These are phyloP conservation scores for Amphiprion percula DNA, from an alignment of 2,113 vertebrate genomes.

Conservation along the genomic window DNA sequence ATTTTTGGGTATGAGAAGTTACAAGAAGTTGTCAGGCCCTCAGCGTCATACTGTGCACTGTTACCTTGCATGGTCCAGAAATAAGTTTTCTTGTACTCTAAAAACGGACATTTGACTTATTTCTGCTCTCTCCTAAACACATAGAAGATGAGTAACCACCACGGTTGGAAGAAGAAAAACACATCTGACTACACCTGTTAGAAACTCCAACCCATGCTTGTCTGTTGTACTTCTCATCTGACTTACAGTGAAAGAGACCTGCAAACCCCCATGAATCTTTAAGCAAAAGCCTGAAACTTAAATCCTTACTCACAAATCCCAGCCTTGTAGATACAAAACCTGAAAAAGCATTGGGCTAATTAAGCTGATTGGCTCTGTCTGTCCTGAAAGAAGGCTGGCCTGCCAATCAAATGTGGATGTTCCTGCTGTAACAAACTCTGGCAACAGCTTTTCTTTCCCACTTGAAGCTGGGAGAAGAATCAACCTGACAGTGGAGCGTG, in stretches of 20 bases:
- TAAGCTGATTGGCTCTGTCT: constrained; percentile 79
- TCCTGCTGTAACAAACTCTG: constrained; percentile 68
- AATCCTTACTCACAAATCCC: constrained; percentile 75
- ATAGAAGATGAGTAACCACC: constrained; percentile 19
- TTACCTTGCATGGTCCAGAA: constrained; percentile 1
- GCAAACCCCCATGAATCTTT: constrained; percentile 58
- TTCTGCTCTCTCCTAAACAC: constrained; percentile 14
- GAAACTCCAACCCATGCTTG: constrained; percentile 30
- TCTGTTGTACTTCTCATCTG: constrained; percentile 46
- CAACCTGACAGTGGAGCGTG: constrained; percentile 78
- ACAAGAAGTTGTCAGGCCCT: background rate
- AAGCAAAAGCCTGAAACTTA: constrained; percentile 67
- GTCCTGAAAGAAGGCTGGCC: constrained; percentile 65
- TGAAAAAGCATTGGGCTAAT: constrained; percentile 71
- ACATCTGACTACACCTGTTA: constrained; percentile 39
- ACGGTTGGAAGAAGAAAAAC: background rate
- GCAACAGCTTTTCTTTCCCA: constrained; percentile 57
- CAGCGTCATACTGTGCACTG: background rate
- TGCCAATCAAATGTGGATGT: constrained; percentile 79
- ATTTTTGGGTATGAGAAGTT: background rate
- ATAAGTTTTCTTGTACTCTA: constrained; percentile 8
- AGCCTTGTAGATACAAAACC: constrained; percentile 75
- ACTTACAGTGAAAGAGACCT: constrained; percentile 50
- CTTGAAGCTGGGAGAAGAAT: constrained; percentile 65
- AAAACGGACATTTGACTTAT: constrained; percentile 16